Percentiles rank a stretch among this genome's conserved stretches.
These are phyloP conservation scores for Manacus vitellinus DNA, from an alignment of 2,113 vertebrate genomes.

Conservation along the genomic window DNA sequence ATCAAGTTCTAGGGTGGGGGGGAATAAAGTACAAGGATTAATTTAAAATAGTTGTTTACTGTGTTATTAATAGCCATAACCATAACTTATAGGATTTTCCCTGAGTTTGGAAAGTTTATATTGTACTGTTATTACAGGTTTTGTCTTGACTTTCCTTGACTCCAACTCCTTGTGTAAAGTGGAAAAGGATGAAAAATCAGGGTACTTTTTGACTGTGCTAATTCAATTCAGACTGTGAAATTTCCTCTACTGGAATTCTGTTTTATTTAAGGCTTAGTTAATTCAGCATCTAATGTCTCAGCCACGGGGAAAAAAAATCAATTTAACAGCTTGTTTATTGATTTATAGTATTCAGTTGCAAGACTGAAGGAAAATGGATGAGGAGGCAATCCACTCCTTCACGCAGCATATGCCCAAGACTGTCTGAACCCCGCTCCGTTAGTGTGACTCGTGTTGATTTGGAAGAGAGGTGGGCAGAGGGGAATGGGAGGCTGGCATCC, in stretches of 20 bases:
- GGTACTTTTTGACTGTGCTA: not conserved
- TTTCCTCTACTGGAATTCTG: not conserved
- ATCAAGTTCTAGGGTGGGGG: not conserved
- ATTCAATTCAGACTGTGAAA: not conserved
- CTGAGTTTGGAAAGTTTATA: not conserved
- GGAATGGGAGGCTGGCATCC: not conserved
- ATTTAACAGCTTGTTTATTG: constrained; percentile 1
- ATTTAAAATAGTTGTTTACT: not conserved
- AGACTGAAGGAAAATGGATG: not conserved
- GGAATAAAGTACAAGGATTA: not conserved
- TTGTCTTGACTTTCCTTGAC: not conserved
- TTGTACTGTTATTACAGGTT: not conserved
- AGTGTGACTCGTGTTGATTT: rapidly evolving
- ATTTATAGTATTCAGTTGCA: not conserved
- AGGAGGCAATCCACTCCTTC: not conserved
- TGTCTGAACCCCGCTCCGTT: not conserved
- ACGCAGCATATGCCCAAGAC: rapidly evolving
- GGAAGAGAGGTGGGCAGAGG: not conserved
- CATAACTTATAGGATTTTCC: not conserved
- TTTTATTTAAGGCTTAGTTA: not conserved
- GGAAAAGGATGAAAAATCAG: not conserved
- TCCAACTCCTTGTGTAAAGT: not conserved
- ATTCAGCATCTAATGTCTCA: not conserved
- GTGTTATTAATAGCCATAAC: not conserved
- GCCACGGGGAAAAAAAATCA: not conserved